A percentile compares a stretch with the other conserved stretches of the same genome.
phyloP scores from a whole-genome alignment of 1,140 invertebrate species.

The Diabrotica virgifera region DNA sequence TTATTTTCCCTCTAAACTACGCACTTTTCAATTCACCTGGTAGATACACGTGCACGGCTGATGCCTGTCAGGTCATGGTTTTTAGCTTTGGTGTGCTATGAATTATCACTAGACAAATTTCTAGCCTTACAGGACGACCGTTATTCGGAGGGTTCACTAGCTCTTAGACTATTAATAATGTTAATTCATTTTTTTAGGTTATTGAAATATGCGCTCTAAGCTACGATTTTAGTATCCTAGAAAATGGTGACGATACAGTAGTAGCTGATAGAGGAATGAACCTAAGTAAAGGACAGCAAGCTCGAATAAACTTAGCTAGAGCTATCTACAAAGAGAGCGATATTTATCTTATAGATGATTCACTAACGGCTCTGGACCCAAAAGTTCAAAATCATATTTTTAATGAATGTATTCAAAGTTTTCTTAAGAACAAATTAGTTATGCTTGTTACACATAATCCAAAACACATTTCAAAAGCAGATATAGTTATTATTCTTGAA shows the following conservation, averaged over 20 bases:
- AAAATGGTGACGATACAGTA: slow-evolving; percentile 67
- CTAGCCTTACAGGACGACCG: too few species aligned
- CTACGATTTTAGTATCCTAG: slow-evolving; percentile 26
- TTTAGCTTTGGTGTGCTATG: too few species aligned
- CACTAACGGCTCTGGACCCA: slow-evolving; percentile 78
- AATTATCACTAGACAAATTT: too few species aligned
- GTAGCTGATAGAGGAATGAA: slow-evolving; percentile 79
- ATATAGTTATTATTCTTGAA: slow-evolving; percentile 30
- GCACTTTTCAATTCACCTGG: too few species aligned
- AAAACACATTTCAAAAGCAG: slow-evolving; percentile 30
- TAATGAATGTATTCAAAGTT: slow-evolving; percentile 66
- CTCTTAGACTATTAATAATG: too few species aligned
- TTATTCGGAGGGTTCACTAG: too few species aligned
- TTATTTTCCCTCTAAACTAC: too few species aligned
- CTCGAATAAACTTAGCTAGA: slow-evolving; percentile 83
- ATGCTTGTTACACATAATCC: slow-evolving; percentile 76
- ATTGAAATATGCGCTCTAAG: slow-evolving; percentile 29
- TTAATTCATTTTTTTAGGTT: slow-evolving; percentile 16
- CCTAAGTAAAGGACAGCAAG: slow-evolving; percentile 84
- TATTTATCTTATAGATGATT: slow-evolving; percentile 80
- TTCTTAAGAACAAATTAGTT: slow-evolving; percentile 66
- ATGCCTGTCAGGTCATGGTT: too few species aligned
- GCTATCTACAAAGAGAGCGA: slow-evolving; percentile 76
- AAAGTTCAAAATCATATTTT: slow-evolving; percentile 79
- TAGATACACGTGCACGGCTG: too few species aligned